Percentiles rank a stretch among this genome's conserved stretches.
Conservation (phyloP, 2,888 invertebrate species). For the Cephonodes hylas region DNA sequence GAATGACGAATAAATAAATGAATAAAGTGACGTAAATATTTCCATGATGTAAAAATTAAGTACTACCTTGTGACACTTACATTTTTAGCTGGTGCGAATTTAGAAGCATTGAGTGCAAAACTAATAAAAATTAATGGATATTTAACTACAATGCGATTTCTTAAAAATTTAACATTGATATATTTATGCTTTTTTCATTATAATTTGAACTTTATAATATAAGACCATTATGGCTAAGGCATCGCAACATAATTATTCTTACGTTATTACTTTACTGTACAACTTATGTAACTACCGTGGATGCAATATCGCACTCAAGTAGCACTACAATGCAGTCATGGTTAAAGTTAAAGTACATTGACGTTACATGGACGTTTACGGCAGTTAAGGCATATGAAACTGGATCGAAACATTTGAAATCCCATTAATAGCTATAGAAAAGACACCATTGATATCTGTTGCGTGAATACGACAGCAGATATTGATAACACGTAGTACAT, state of each 20-base stretch:
- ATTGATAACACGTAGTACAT: neutral
- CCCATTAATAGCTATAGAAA: neutral
- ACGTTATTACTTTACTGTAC: conserved; percentile 63
- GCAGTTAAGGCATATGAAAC: conserved; percentile 21
- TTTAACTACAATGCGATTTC: neutral
- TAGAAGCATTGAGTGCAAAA: neutral
- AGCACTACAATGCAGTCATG: conserved; percentile 8
- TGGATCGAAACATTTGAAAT: conserved; percentile 4
- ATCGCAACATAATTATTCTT: conserved; percentile 49
- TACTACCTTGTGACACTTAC: conserved; percentile 11
- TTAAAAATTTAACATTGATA: neutral
- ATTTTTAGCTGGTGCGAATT: neutral
- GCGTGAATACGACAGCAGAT: neutral
- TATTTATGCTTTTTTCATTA: neutral
- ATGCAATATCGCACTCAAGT: conserved; percentile 16
- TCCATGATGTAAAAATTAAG: conserved; percentile 11
- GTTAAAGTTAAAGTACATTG: conserved; percentile 14
- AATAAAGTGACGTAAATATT: neutral
- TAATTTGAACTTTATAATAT: neutral
- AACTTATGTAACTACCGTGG: conserved; percentile 59
- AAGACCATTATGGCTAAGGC: neutral
- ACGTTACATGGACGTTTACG: conserved; percentile 21
- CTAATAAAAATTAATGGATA: neutral
- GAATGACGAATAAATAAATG: neutral
- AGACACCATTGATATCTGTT: neutral